These are phyloP conservation scores for Ephestia elutella DNA, from an alignment of 1,140 invertebrate species.

Conservation along the genomic window DNA sequence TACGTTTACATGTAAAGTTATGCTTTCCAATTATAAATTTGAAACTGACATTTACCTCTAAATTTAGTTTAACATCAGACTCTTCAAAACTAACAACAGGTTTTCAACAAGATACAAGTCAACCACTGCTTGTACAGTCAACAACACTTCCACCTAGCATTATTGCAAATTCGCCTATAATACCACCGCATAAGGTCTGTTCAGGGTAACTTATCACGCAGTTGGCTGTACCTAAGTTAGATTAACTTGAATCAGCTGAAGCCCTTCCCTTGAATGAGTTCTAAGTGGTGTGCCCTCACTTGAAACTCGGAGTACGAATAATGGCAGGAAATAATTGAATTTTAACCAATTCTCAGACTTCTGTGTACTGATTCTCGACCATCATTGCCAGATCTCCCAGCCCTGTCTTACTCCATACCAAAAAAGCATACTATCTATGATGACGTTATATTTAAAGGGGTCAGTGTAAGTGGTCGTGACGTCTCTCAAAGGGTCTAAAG, in stretches of 20 bases:
- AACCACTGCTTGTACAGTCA: no score
- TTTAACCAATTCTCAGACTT: conserved; percentile 40
- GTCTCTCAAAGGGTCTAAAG: conserved; percentile 38
- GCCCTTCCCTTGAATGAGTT: conserved; percentile 24
- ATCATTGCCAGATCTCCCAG: conserved; percentile 16
- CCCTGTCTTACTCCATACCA: neutral
- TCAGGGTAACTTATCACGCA: no score
- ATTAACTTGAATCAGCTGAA: conserved; percentile 29
- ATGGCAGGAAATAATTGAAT: conserved; percentile 47
- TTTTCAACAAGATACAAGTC: no score
- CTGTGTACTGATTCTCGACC: conserved; percentile 24
- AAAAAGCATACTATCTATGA: neutral
- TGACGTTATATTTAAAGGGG: conserved; percentile 2
- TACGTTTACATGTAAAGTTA: no score
- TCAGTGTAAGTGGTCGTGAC: conserved; percentile 22
- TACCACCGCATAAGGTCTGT: no score
- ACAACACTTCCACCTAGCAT: no score
- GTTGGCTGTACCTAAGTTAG: conserved; percentile 24
- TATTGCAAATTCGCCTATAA: no score
- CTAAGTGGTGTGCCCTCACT: conserved; percentile 26
- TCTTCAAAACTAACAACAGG: no score
- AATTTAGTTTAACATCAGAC: no score
- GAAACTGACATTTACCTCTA: no score
- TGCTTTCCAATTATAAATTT: no score
- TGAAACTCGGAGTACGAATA: conserved; percentile 38